Percentiles rank a stretch among this genome's conserved stretches.
Evolutionary conservation across 1,140 invertebrate species (phyloP).

Genomic region (Dufourea novaeangliae): DNA sequence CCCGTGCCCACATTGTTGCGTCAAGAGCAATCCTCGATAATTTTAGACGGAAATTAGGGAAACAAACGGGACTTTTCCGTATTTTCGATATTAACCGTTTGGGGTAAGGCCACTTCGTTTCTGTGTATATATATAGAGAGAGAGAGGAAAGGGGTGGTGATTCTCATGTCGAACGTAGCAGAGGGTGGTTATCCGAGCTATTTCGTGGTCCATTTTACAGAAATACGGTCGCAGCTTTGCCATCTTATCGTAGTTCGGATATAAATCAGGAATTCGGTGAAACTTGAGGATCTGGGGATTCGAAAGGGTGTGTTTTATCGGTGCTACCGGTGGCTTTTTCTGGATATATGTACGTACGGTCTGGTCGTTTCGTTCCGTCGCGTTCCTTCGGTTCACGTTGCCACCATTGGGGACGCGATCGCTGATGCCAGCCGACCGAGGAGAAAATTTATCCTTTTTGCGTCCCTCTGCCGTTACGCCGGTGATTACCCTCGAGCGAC

Average conservation of each 20-base stretch:
- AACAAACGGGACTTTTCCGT: slow-evolving; percentile 37
- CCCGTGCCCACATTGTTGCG: slow-evolving; percentile 66
- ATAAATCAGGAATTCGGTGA: background rate
- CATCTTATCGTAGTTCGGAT: background rate
- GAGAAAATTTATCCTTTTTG: background rate
- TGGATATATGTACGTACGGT: too few relatives aligned
- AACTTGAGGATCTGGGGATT: background rate
- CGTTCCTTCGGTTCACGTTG: too few relatives aligned
- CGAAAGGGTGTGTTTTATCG: background rate
- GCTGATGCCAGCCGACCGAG: too few relatives aligned
- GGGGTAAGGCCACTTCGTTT: background rate
- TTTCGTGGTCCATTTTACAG: background rate
- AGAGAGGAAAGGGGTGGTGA: background rate
- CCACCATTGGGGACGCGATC: background rate
- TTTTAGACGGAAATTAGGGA: slow-evolving; percentile 62
- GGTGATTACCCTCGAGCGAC: background rate
- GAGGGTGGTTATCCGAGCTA: background rate
- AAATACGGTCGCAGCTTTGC: background rate
- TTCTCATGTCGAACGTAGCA: background rate
- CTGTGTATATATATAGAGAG: background rate
- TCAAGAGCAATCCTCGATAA: slow-evolving; percentile 60
- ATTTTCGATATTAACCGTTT: background rate
- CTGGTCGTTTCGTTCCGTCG: slow-evolving; percentile 2
- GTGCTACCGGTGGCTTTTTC: background rate
- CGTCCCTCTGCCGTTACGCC: background rate